These are phyloP conservation scores for Parnassius smintheus DNA, from an alignment of 2,888 invertebrate genomes.

Conservation along the genomic window DNA sequence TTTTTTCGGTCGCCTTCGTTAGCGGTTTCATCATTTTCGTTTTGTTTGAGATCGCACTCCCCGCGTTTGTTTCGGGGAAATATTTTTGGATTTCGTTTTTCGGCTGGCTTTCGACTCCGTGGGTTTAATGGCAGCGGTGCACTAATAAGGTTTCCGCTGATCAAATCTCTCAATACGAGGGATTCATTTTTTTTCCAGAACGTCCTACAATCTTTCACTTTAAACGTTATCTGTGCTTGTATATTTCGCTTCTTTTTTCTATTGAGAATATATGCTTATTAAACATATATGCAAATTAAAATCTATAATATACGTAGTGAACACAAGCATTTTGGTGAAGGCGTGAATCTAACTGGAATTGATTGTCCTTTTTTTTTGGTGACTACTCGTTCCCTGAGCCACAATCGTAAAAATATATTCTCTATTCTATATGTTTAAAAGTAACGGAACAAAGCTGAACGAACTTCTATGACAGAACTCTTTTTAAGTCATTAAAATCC, in stretches of 20 bases:
- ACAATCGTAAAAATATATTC: no score
- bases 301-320: no score
- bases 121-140: slow-evolving; percentile 23
- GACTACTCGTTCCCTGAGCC: no score
- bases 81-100: slow-evolving; percentile 31
- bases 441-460: no score
- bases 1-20: slow-evolving; percentile 58
- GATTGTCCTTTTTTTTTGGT: no score
- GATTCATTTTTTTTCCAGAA: slow-evolving; percentile 8
- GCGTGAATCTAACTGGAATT: no score
- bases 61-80: slow-evolving; percentile 35
- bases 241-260: background rate
- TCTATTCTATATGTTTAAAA: no score
- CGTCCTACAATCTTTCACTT: background rate
- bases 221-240: background rate
- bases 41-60: slow-evolving; percentile 38
- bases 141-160: slow-evolving; percentile 22
- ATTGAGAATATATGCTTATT: no score
- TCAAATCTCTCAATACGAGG: slow-evolving; percentile 10
- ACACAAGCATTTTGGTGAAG: no score
- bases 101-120: slow-evolving; percentile 29
- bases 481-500: no score
- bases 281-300: no score
- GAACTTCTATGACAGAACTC: no score
- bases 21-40: slow-evolving; percentile 39